phyloP scores from a whole-genome alignment of 1,140 invertebrate species.

The Maniola jurtina region DNA sequence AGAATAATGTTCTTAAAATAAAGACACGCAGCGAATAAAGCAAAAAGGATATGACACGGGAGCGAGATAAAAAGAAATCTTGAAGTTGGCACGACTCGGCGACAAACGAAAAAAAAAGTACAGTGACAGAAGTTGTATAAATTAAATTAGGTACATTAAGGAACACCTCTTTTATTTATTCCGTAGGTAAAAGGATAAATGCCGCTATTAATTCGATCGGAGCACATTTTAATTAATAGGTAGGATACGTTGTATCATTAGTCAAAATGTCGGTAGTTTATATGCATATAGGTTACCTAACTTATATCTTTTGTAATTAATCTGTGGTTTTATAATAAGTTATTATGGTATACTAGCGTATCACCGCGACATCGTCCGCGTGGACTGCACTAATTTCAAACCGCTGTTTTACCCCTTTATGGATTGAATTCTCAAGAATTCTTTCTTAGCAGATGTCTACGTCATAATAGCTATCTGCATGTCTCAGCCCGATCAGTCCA shows the following conservation, averaged over 20 bases:
- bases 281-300: too few relatives aligned
- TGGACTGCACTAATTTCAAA: too few relatives aligned
- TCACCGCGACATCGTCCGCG: too few relatives aligned
- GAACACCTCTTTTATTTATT: slow-evolving; percentile 18
- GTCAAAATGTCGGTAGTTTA: neutral
- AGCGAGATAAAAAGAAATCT: slow-evolving; percentile 34
- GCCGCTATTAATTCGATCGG: slow-evolving; percentile 9
- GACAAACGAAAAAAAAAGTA: slow-evolving; percentile 25
- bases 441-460: too few relatives aligned
- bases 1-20: slow-evolving; percentile 38
- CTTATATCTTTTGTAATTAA: too few relatives aligned
- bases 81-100: slow-evolving; percentile 39
- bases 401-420: too few relatives aligned
- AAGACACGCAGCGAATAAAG: slow-evolving; percentile 33
- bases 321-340: too few relatives aligned
- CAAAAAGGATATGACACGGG: slow-evolving; percentile 33
- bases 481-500: too few relatives aligned
- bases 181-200: slow-evolving; percentile 9
- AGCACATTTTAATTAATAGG: slow-evolving; percentile 5
- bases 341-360: too few relatives aligned
- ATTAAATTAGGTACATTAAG: slow-evolving; percentile 47
- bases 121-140: slow-evolving; percentile 40
- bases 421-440: too few relatives aligned
- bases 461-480: too few relatives aligned
- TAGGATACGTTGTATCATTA: neutral